Percentiles rank a stretch among this genome's conserved stretches.
These are phyloP conservation scores for Mythimna lalbum DNA, from an alignment of 2,888 invertebrate genomes.

Conservation along the genomic window DNA sequence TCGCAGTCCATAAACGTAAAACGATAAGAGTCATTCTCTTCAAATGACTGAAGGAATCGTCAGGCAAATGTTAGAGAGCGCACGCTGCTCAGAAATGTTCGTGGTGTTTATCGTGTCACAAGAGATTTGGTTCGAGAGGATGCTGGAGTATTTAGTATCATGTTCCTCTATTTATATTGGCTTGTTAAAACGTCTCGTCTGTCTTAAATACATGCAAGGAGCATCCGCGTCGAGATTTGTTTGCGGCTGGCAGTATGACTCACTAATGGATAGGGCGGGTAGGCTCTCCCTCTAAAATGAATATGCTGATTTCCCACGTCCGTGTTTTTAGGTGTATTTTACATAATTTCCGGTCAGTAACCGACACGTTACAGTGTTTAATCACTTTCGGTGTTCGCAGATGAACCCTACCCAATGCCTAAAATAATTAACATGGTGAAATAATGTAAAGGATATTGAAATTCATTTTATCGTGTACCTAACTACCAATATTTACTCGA, in stretches of 20 bases:
- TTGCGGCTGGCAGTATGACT: constrained; percentile 80
- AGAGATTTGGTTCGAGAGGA: constrained; percentile 79
- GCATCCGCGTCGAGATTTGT: constrained; percentile 77
- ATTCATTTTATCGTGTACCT: constrained; percentile 44
- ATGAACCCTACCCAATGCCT: constrained; percentile 52
- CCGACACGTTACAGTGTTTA: constrained; percentile 83
- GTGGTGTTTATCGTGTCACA: constrained; percentile 78
- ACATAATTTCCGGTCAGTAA: constrained; percentile 87
- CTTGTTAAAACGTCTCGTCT: constrained; percentile 76
- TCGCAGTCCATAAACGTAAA: constrained; percentile 87
- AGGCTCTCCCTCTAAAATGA: constrained; percentile 81
- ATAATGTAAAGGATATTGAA: constrained; percentile 37
- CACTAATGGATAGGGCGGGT: constrained; percentile 86
- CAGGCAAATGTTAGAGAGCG: constrained; percentile 78
- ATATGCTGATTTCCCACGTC: constrained; percentile 86
- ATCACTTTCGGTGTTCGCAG: constrained; percentile 68
- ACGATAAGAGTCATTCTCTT: constrained; percentile 86
- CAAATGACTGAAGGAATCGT: constrained; percentile 85
- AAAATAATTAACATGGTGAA: constrained; percentile 40
- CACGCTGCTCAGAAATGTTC: constrained; percentile 69
- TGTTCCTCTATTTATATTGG: constrained; percentile 79
- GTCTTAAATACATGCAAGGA: constrained; percentile 78
- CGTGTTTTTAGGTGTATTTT: constrained; percentile 85
- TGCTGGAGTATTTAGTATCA: constrained; percentile 79
- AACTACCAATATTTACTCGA: constrained; percentile 53